These are phyloP conservation scores for Augiades crinisus DNA, from an alignment of 2,888 invertebrate genomes.

Conservation along the genomic window DNA sequence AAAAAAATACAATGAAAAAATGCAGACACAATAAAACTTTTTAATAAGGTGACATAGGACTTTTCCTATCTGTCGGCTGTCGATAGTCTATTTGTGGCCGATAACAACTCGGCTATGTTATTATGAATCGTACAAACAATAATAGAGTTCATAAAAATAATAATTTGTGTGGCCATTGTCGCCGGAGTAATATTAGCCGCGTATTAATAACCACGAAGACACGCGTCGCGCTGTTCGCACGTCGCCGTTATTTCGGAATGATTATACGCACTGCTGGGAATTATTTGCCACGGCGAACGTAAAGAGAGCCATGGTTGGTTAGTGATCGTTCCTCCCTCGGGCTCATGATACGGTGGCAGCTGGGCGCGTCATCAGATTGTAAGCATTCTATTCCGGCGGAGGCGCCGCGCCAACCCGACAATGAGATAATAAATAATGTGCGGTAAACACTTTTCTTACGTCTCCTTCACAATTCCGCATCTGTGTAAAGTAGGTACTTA, in stretches of 20 bases:
- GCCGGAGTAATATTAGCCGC: slow-evolving; percentile 40
- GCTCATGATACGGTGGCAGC: background rate
- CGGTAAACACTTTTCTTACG: slow-evolving; percentile 36
- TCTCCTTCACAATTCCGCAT: background rate
- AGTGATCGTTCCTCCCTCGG: background rate
- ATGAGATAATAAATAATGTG: slow-evolving; percentile 32
- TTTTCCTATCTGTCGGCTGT: no score
- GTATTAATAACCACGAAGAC: slow-evolving; percentile 42
- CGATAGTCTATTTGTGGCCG: no score
- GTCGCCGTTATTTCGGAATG: slow-evolving; percentile 29
- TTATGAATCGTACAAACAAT: background rate
- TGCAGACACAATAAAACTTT: no score
- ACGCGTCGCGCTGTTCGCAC: slow-evolving; percentile 36
- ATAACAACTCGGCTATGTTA: no score
- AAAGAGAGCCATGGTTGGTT: background rate
- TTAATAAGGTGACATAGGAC: no score
- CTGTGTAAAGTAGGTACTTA: background rate
- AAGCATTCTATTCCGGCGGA: slow-evolving; percentile 43
- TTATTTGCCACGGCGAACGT: slow-evolving; percentile 9
- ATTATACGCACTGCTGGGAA: slow-evolving; percentile 1
- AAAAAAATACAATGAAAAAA: no score
- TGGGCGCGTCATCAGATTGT: slow-evolving; percentile 29
- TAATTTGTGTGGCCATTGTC: slow-evolving; percentile 2
- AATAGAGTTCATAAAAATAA: slow-evolving; percentile 8
- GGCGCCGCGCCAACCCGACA: slow-evolving; percentile 43